phyloP scores from a whole-genome alignment of 2,888 invertebrate genomes.

The Muschampia plurimacula region DNA sequence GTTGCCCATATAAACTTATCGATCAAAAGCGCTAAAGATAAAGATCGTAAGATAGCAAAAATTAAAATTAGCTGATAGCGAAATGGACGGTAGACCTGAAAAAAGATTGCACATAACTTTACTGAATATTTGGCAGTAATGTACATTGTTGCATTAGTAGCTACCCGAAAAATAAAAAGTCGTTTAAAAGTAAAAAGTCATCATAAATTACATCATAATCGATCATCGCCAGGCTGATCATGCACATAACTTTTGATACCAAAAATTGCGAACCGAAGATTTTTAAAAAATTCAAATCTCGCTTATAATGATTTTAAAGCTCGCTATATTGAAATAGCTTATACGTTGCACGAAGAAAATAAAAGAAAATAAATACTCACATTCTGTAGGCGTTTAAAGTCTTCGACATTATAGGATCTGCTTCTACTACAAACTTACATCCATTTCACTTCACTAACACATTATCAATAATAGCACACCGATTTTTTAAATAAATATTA shows the following conservation, averaged over 20 bases:
- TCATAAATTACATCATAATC: no score
- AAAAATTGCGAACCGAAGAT: no score
- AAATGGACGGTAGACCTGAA: neutral
- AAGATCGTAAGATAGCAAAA: no score
- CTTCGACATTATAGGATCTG: constrained; percentile 90
- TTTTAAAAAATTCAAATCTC: neutral
- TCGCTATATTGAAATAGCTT: neutral
- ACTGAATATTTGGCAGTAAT: neutral
- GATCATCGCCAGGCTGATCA: neutral
- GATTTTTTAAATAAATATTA: constrained; percentile 52
- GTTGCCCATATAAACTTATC: no score
- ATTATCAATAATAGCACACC: constrained; percentile 48
- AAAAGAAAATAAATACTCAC: constrained; percentile 86
- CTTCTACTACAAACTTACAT: constrained; percentile 56
- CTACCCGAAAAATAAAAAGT: no score
- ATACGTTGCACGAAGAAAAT: neutral
- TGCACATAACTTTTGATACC: neutral
- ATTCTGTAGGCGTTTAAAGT: constrained; percentile 96
- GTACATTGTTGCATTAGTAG: no score
- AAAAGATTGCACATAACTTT: neutral
- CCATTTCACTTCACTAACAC: constrained; percentile 70
- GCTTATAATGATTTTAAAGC: neutral
- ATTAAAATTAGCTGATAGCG: no score
- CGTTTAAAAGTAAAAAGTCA: no score
- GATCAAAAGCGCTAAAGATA: no score